Base-by-base conservation (phyloP, 1,140 invertebrate species). In the Pissodes strobi region DNA sequence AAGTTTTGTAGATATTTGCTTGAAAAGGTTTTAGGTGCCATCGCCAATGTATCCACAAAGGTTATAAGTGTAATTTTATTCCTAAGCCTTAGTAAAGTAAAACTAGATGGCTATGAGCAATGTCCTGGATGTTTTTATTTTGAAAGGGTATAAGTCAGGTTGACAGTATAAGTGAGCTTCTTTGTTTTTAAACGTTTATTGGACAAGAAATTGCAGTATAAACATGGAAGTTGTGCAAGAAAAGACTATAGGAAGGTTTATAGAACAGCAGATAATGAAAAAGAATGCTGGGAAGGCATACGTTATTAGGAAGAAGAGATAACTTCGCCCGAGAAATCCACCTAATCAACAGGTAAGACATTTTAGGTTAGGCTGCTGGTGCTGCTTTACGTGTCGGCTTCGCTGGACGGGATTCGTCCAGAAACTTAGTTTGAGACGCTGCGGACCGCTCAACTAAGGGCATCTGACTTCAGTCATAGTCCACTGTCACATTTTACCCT, bases 231-330 rank as follows among this genome's bases (percentile, higher is more conserved):
- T 13, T 6, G 38, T 41, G 38, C 38, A n/a, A 41, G 38, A 41
- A 41, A 41, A n/a, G 38, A 41, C 38, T 41, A 41, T 5, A 41
- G n/a, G n/a, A 41, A n/a, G 4, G 38, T 41, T 41, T 41, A 41
- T 41, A 41, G 38, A 41, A 41, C 17, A 41, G 38, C 46, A 49
- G 46, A 49, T 1, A 49, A 49, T 23, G 46, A 23, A 49, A 49
- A 49, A 46, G 43, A 46, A 46, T 49, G 46, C 17, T 49, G 46
- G 46, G 46, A 49, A 49, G 17, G 23, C 46, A 49, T 49, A 49
- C 46, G 17, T 49, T 49, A 49, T 12, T 19, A 49, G 21, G 46
- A 49, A 49, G 22, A 49, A 49, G 22, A 21, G 46, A 27, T 15
- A 49, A 49, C 8, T 49, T 23, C 17, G 9, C 19, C 46, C 21